Conservation (phyloP, 2,113 vertebrate species). For the Pelobates fuscus region DNA sequence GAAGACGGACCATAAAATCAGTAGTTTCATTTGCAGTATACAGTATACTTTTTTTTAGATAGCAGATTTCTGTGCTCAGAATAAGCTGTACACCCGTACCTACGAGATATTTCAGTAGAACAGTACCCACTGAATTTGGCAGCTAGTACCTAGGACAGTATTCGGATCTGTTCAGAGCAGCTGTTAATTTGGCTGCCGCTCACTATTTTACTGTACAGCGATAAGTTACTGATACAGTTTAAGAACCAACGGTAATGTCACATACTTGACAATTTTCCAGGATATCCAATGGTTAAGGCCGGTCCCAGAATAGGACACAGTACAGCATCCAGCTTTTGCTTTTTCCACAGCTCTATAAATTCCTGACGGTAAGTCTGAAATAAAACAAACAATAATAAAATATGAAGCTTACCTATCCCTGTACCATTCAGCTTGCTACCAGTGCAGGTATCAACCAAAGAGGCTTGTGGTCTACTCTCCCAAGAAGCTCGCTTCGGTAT, state of each 20-base stretch:
- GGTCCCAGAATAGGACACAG: conserved; percentile 76
- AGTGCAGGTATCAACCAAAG: no score
- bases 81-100: not conserved
- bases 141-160: not conserved
- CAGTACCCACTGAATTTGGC: not conserved
- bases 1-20: no score
- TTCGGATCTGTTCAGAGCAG: not conserved
- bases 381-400: conserved; percentile 9
- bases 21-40: no score
- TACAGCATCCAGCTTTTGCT: conserved; percentile 75
- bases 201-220: not conserved
- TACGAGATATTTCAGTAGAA: not conserved
- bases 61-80: no score
- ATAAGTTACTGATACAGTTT: not conserved
- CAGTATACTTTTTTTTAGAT: no score
- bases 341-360: conserved; percentile 73
- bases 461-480: not conserved
- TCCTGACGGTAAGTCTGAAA: conserved; percentile 72
- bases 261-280: conserved; percentile 62
- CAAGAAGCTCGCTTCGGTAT: no score
- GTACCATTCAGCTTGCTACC: no score
- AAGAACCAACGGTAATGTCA: conserved; percentile 7
- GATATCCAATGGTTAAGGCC: conserved; percentile 62
- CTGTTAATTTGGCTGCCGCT: not conserved
- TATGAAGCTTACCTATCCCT: no score